Percentiles rank a stretch among this genome's conserved stretches.
phyloP scores from a whole-genome alignment of 2,888 invertebrate species.

The Laothoe populi region DNA sequence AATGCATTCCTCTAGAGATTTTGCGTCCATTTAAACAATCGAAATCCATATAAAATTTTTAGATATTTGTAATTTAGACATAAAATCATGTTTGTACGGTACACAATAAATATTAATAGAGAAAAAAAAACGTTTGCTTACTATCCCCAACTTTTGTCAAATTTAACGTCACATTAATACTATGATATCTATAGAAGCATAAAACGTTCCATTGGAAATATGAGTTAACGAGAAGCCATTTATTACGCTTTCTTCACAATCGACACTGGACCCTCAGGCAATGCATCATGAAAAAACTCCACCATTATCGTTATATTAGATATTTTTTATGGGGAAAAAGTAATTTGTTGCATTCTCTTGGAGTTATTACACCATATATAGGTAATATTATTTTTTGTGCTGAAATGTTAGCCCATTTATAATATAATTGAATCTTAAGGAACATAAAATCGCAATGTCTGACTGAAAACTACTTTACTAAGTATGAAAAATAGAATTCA shows the following conservation, averaged over 20 bases:
- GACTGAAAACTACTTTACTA: no score
- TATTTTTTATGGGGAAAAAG: conserved; percentile 14
- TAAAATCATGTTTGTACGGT: no score
- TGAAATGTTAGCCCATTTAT: neutral
- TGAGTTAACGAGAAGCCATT: conserved; percentile 60
- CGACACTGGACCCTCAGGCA: conserved; percentile 31
- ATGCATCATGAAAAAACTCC: conserved; percentile 22
- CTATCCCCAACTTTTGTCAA: no score
- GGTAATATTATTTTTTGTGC: no score
- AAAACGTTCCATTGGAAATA: conserved; percentile 35
- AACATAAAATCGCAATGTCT: no score
- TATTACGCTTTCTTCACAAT: conserved; percentile 34
- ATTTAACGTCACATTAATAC: neutral
- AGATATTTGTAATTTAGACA: neutral
- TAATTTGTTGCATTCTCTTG: neutral
- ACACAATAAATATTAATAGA: neutral
- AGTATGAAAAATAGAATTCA: no score
- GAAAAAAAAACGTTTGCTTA: no score
- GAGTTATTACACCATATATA: neutral
- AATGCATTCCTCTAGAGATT: no score
- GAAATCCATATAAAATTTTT: no score
- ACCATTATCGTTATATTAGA: neutral
- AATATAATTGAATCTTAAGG: neutral
- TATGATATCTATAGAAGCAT: neutral
- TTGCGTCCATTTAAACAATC: no score